Evolutionary conservation across 2,113 vertebrate species (phyloP).

Genomic region (Atractosteus spatula): DNA sequence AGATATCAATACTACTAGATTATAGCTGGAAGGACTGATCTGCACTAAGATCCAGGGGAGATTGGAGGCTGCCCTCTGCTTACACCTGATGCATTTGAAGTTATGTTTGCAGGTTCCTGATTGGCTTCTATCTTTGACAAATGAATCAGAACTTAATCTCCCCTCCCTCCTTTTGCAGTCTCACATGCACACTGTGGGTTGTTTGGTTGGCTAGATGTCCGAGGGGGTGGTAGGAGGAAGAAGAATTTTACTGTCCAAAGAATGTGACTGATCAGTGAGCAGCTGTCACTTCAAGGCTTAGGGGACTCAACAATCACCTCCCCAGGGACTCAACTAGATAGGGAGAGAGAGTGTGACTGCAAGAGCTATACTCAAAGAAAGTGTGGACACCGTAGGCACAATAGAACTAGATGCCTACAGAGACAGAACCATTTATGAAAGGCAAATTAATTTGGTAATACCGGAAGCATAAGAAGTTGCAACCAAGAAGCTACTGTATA

Average conservation of each 20-base stretch:
- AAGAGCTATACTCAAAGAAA: conserved; percentile 44
- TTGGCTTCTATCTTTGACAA: conserved; percentile 44
- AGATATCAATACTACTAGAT: no score
- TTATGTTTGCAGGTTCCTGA: neutral
- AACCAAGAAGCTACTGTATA: conserved; percentile 18
- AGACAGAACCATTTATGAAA: conserved; percentile 11
- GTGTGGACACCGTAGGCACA: conserved; percentile 25
- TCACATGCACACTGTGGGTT: conserved; percentile 44
- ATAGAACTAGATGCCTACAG: conserved; percentile 31
- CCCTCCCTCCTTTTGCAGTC: conserved; percentile 18
- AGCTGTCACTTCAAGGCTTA: conserved; percentile 64
- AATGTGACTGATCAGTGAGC: conserved; percentile 52
- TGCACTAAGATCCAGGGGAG: neutral
- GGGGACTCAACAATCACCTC: conserved; percentile 54
- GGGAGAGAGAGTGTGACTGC: conserved; percentile 48
- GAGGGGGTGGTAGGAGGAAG: conserved; percentile 45
- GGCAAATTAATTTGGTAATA: conserved; percentile 8
- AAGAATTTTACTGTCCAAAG: conserved; percentile 42
- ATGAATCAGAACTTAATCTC: conserved; percentile 42
- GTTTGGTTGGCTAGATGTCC: conserved; percentile 56
- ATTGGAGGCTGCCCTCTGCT: neutral
- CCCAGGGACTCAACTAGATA: conserved; percentile 45
- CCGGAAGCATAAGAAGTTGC: conserved; percentile 27
- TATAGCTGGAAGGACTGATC: neutral
- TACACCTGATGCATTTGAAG: neutral